Conservation (phyloP, 1,140 invertebrate species). For the Diachasmimorpha longicaudata region DNA sequence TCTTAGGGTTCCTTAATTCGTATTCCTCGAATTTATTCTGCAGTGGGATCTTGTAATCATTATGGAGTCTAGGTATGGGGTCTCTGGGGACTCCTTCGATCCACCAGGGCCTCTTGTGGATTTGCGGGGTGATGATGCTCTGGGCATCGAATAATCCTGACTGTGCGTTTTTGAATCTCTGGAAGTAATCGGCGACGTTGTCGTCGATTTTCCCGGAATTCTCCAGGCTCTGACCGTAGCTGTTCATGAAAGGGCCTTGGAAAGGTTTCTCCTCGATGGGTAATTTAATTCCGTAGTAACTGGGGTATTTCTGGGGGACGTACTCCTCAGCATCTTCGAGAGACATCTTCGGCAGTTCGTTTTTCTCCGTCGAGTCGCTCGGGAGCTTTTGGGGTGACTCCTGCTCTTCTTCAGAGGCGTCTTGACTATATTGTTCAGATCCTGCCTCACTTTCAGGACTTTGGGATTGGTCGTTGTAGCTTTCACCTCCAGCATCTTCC, state of each 20-base stretch:
- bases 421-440: background rate
- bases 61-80: constrained; percentile 14
- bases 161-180: constrained; percentile 39
- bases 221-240: constrained; percentile 41
- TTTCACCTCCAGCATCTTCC: background rate
- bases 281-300: constrained; percentile 12
- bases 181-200: constrained; percentile 43
- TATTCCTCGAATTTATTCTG: constrained; percentile 34
- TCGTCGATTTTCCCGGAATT: constrained; percentile 39
- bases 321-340: background rate
- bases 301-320: background rate
- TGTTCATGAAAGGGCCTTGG: constrained; percentile 32
- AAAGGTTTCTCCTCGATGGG: constrained; percentile 29
- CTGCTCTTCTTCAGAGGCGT: background rate
- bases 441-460: background rate
- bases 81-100: constrained; percentile 18
- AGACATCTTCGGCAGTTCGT: background rate
- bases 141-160: constrained; percentile 35
- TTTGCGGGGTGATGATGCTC: constrained; percentile 17
- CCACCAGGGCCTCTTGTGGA: background rate
- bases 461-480: background rate
- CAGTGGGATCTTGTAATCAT: background rate
- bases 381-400: background rate
- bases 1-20: background rate
- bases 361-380: background rate